A percentile compares a stretch with the other conserved stretches of the same genome.
These are phyloP conservation scores for Endotricha flammealis DNA, from an alignment of 2,888 invertebrate genomes.

Conservation along the genomic window DNA sequence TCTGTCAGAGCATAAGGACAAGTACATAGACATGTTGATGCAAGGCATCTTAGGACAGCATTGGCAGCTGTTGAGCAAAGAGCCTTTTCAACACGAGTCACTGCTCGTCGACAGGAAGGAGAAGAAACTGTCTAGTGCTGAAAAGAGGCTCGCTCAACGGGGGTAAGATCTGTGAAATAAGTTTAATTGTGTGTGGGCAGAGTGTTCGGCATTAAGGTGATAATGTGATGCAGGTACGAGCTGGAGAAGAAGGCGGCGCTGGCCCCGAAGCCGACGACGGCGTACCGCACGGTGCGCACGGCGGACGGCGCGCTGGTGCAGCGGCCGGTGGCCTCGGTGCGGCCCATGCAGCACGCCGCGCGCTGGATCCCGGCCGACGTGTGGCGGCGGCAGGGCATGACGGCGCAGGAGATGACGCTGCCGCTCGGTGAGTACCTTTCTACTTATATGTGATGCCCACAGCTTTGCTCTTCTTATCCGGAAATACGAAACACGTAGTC, in stretches of 20 bases:
- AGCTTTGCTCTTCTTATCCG: too few relatives aligned
- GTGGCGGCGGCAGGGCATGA: conserved; percentile 96
- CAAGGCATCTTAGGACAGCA: conserved; percentile 83
- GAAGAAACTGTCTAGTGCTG: conserved; percentile 94
- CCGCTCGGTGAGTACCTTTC: conserved; percentile 87
- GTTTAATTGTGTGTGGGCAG: background rate
- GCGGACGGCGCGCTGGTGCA: conserved; percentile 82
- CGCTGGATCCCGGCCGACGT: conserved; percentile 94
- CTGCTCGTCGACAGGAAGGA: conserved; percentile 96
- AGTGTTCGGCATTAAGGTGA: too few relatives aligned
- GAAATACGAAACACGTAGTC: too few relatives aligned
- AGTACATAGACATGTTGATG: conserved; percentile 89
- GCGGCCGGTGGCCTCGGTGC: conserved; percentile 83
- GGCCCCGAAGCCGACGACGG: conserved; percentile 78
- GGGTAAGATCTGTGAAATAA: conserved; percentile 48
- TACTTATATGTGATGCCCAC: too few relatives aligned
- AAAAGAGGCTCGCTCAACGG: conserved; percentile 94
- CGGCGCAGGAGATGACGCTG: conserved; percentile 95
- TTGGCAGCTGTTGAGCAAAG: conserved; percentile 83
- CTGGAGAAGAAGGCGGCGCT: conserved; percentile 92
- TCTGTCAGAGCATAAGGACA: conserved; percentile 83
- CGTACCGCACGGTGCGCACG: conserved; percentile 81
- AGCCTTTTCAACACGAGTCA: conserved; percentile 97
- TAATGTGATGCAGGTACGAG: conserved; percentile 88
- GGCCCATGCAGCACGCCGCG: conserved; percentile 89